phyloP scores from a whole-genome alignment of 2,888 invertebrate species.

The Cephus pygmeus region DNA sequence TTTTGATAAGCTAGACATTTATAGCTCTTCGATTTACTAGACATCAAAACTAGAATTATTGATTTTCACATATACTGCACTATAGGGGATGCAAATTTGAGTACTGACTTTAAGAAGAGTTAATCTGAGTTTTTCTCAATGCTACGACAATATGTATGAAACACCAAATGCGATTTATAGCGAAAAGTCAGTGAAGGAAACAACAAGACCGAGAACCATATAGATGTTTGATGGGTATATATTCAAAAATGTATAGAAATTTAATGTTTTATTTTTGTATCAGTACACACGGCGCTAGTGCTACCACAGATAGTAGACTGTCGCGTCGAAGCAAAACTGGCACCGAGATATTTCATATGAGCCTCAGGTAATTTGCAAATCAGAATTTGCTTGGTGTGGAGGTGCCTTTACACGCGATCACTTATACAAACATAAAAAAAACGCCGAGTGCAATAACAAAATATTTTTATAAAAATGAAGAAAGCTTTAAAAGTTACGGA shows the following conservation, averaged over 20 bases:
- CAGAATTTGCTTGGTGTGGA: slow-evolving; percentile 39
- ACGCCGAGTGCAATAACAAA: slow-evolving; percentile 2
- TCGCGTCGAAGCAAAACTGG: slow-evolving; percentile 71
- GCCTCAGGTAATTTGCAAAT: slow-evolving; percentile 72
- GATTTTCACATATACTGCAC: not conserved
- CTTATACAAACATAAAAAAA: not conserved
- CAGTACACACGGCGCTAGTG: slow-evolving; percentile 51
- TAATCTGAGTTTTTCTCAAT: not conserved
- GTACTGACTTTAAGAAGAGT: too few relatives aligned
- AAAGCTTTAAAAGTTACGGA: slow-evolving; percentile 5
- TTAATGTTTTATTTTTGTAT: slow-evolving; percentile 38
- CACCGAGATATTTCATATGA: slow-evolving; percentile 83
- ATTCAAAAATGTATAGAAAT: not conserved
- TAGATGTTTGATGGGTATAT: not conserved
- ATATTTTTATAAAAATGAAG: not conserved
- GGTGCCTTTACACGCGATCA: slow-evolving; percentile 15
- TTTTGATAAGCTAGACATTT: not conserved
- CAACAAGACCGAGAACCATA: not conserved
- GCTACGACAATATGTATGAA: too few relatives aligned
- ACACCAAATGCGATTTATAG: not conserved
- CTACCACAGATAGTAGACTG: slow-evolving; percentile 52
- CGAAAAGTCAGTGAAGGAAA: not conserved
- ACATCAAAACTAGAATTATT: not conserved
- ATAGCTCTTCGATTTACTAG: not conserved
- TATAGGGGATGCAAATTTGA: not conserved